These are phyloP conservation scores for Larimichthys crocea DNA, from an alignment of 2,113 vertebrate species.

Conservation along the genomic window DNA sequence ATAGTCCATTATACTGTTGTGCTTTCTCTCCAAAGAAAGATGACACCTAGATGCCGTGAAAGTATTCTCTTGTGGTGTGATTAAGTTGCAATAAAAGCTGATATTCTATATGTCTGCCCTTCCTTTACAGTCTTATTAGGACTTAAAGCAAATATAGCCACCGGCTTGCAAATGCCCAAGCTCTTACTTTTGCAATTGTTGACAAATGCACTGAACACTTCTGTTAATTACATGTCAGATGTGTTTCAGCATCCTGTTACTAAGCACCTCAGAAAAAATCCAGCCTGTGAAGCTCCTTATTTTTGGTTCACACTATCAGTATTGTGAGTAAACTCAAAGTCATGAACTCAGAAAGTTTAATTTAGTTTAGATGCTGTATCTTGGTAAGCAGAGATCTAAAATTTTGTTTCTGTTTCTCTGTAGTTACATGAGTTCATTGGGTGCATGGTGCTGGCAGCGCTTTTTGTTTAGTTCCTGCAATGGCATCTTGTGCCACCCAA, in stretches of 20 bases:
- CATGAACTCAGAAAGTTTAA: constrained; percentile 20
- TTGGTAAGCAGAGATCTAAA: constrained; percentile 35
- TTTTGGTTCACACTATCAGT: constrained; percentile 24
- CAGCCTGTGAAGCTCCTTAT: constrained; percentile 26
- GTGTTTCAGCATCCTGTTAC: constrained; percentile 57
- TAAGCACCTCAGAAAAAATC: constrained; percentile 31
- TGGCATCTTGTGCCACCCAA: background rate
- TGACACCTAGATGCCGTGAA: constrained; percentile 54
- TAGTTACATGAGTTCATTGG: background rate
- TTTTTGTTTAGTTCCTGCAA: background rate
- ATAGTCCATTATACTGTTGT: constrained; percentile 65
- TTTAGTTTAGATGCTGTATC: constrained; percentile 13
- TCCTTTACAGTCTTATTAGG: constrained; percentile 77
- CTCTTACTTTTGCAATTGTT: constrained; percentile 60
- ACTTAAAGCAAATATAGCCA: constrained; percentile 81
- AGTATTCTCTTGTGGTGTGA: constrained; percentile 73
- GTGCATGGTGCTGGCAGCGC: constrained; percentile 7
- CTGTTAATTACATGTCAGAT: constrained; percentile 60
- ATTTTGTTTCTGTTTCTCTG: constrained; percentile 1
- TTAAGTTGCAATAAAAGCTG: constrained; percentile 77
- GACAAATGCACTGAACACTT: constrained; percentile 63
- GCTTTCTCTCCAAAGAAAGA: constrained; percentile 66
- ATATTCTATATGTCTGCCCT: constrained; percentile 76
- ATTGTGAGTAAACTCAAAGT: constrained; percentile 7
- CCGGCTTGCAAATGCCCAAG: constrained; percentile 43